Percentiles rank a stretch among this genome's conserved stretches.
Evolutionary conservation across 2,797 vertebrate genomes (phyloP).

Genomic region (Tokudaia muenninki): DNA sequence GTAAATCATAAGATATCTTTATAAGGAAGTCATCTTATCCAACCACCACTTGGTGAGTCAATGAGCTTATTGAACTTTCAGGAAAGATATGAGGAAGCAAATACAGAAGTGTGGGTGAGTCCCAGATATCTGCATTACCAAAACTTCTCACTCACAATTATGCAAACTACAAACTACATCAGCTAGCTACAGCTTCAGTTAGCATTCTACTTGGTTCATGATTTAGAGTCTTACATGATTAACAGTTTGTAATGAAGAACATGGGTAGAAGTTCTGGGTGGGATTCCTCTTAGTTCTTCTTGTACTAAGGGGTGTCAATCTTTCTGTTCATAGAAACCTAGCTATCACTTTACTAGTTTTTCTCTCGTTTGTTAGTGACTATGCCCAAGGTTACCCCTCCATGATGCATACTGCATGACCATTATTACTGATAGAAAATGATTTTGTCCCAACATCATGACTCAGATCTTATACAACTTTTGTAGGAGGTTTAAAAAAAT

Average conservation of each 20-base stretch:
- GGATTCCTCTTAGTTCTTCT: background rate
- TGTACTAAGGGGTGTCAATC: background rate
- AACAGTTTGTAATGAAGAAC: background rate
- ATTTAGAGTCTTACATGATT: background rate
- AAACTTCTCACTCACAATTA: background rate
- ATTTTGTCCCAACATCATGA: background rate
- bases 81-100: background rate
- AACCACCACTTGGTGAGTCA: background rate
- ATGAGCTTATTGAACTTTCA: background rate
- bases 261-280: background rate
- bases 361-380: background rate
- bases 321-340: background rate
- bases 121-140: background rate
- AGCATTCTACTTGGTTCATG: no score
- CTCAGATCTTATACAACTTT: background rate
- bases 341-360: background rate
- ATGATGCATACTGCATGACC: background rate
- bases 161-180: no score
- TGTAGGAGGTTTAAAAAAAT: background rate
- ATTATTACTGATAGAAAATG: background rate
- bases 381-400: background rate
- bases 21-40: background rate
- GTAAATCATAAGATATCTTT: background rate
- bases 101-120: background rate
- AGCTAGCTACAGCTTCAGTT: background rate